Evolutionary conservation across 2,113 vertebrate species (phyloP), one percentile per base, ranked within the genome.

Genomic region (Chroicocephalus ridibundus): DNA sequence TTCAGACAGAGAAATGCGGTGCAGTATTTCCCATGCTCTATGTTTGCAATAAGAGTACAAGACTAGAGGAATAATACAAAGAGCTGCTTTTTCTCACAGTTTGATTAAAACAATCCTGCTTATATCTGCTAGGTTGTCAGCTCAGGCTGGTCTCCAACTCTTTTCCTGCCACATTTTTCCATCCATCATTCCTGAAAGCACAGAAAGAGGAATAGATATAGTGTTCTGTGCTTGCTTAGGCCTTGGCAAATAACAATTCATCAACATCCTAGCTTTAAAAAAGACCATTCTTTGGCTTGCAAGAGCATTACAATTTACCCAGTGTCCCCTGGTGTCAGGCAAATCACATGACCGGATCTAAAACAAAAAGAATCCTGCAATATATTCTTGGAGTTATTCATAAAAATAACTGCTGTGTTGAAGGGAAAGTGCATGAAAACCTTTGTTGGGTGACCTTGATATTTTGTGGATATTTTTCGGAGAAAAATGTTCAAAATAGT

Each of bases 191-290:
- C 75, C 74, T 57, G 84, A 87, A 86, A 96, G 66, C 94, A 93
- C 90, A 97, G 94, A 96, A 95, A 94, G 62, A 94, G 64, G 91
- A 96, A 95, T 96, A 96, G 88, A 97, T 97, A 72, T 2, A 86
- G 95, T 96, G 86, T 88, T 97, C 94, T 96, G 92, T 97, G 96
- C 97, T 98, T 98, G 95, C 97, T 98, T 98, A 98, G 97, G 91
- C 92, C 85, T 93, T 90, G 91, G 95, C 95, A 98, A 98, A 97
- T 97, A 98, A 90, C 95, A 98, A 96, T 98, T 98, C 94, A 97
- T 98, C 98, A 98, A 92, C 81, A 94, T 88, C 77, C 74, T 93
- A 86, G 78, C 75, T 97, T 97, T 98, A 93, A 98, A 98, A 98
- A 96, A 97, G 88, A 88, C 84, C 42, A 93, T 98, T 97, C 85